Evolutionary conservation across 2,888 invertebrate genomes (phyloP), one percentile per base, ranked within the genome.

Genomic region (Ochropacha duplaris): DNA sequence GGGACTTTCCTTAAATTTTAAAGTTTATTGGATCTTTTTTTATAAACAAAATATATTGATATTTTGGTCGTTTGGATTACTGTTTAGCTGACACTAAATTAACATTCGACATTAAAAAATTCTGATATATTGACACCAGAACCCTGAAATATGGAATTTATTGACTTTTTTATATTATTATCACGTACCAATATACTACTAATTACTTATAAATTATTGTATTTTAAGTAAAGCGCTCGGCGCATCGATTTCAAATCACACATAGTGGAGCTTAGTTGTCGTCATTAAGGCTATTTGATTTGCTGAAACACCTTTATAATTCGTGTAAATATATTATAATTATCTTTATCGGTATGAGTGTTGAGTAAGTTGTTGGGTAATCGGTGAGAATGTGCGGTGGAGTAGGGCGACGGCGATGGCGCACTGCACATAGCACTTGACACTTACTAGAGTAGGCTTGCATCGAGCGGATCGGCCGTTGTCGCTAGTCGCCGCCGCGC

Each of bases 251-350:
- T 89, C 77, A 88, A 90, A 90, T 90, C 92, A 90, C 88, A 87
- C 87, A 86, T 91, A 92, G 91, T 88, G 86, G 87, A 90, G 88
- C 87, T 89, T 92, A 90, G 90, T 87, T 88, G 86, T 88, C 84
- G 87, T 88, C 88, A 84, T 86, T 87, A 86, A 87, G 88, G 87
- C 89, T 88, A 88, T 89, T n/a, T 88, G 82, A 83, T 90, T 91
- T 91, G 88, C 91, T 89, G 90, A 85, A 85, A 87, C 86, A 87
- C 86, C 86, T 88, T 85, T 88, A 87, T 87, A 84, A 86, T 90
- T 92, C 88, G 87, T 92, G 92, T 92, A 92, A 92, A 92, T 92
- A 91, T 92, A 90, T 87, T 86, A 86, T 89, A 83, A 88, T 90
- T 84, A 86, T 87, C 85, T 86, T 87, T 82, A 90, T 82, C n/a